Evolutionary conservation across 2,113 vertebrate species (phyloP), one percentile per base, ranked within the genome.

Genomic region (Seriola aureovittata): DNA sequence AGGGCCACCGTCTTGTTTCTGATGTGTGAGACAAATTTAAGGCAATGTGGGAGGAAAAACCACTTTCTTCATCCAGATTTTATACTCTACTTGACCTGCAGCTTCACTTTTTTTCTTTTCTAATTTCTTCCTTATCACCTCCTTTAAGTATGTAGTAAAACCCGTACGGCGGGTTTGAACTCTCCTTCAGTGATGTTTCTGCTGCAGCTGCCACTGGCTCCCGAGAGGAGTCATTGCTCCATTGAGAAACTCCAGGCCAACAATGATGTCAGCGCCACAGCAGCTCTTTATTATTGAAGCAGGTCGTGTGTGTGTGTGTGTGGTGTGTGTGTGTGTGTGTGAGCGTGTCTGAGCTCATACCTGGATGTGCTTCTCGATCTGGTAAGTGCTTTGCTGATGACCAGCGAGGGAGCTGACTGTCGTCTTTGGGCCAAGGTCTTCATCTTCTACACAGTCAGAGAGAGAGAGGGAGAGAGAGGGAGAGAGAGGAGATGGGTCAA

Each of bases 341-440:
- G 55, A 9, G 38, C 69, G 34, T 65, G 70, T 14, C 23, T 32
- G 82, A 44, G 48, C 34, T 76, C 94, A 93, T 94, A 98, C 98
- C 96, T 97, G 87, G 95, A 96, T 7, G 94, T 94, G 0, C 96
- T 96, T 85, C 95, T 95, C 2, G 97, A 94, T 73, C 97, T 97
- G 86, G 96, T 96, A 65, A 99, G 96, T 9, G 97, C 97, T 96
- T 97, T 99, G 91, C 97, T 97, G 90, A 98, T 95, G 88, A 98
- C 96, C 80, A 99, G 92, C 19, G 97, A 98, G 0, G 98, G 97
- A 69, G 97, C 97, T 0, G 97, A 99, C 92, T 97, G 97, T 34
- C 97, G 95, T 85, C 98, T 97, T 85, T 97, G 97, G 58, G 97
- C 96, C 91, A 97, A 88, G 58, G 96, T 97, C 95, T 98, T 98